Evolutionary conservation across 2,888 invertebrate species (phyloP).

Genomic region (Sphaeridia pumilis): DNA sequence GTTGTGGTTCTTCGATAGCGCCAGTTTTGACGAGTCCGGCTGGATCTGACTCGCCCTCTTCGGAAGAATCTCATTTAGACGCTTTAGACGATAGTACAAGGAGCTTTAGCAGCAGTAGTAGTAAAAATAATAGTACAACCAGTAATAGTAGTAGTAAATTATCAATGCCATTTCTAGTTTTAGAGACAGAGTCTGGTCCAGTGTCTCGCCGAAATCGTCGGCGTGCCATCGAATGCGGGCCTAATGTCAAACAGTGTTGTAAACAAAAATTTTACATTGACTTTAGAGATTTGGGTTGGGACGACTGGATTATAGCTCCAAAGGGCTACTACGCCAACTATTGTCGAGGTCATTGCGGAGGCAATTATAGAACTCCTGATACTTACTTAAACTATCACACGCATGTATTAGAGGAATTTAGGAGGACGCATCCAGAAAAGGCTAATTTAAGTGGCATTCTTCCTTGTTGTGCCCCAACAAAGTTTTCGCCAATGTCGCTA

Average conservation of each 20-base stretch:
- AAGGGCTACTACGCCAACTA: slow-evolving; percentile 87
- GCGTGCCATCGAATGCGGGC: slow-evolving; percentile 71
- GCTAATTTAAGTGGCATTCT: slow-evolving; percentile 57
- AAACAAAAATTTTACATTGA: slow-evolving; percentile 84
- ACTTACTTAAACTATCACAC: slow-evolving; percentile 78
- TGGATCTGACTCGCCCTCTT: no score
- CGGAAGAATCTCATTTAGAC: no score
- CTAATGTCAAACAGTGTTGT: slow-evolving; percentile 62
- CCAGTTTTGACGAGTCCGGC: slow-evolving; percentile 27
- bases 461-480: slow-evolving; percentile 83
- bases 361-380: slow-evolving; percentile 62
- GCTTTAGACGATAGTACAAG: no score
- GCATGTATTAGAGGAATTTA: slow-evolving; percentile 79
- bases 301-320: slow-evolving; percentile 86
- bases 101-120: no score
- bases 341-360: slow-evolving; percentile 77
- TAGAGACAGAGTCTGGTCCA: slow-evolving; percentile 34
- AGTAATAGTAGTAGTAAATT: no score
- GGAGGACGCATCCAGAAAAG: slow-evolving; percentile 53
- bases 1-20: slow-evolving; percentile 38
- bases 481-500: slow-evolving; percentile 82
- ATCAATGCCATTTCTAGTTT: slow-evolving; percentile 34
- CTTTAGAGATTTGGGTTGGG: slow-evolving; percentile 84
- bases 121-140: no score
- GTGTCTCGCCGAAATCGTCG: slow-evolving; percentile 52